These are phyloP conservation scores for Halesus radiatus DNA, from an alignment of 1,140 invertebrate genomes.

Conservation along the genomic window DNA sequence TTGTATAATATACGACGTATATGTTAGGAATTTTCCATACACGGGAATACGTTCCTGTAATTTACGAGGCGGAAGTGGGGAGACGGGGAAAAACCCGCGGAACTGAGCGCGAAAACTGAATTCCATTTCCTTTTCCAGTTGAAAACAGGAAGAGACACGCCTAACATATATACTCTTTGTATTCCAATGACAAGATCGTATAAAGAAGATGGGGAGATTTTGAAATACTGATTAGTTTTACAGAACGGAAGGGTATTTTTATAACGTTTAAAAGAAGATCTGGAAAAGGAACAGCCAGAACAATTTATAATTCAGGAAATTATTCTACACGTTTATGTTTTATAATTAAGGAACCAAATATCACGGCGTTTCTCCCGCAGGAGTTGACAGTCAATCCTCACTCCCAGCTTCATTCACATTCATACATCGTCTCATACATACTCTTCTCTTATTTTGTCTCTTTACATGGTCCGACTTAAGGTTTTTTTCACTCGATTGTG, in stretches of 20 bases:
- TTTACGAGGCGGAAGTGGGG: conserved; percentile 42
- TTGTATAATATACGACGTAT: background rate
- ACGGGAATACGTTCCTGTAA: conserved; percentile 38
- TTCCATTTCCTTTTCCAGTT: conserved; percentile 38
- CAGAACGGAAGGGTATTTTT: background rate
- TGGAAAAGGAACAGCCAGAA: too few relatives aligned
- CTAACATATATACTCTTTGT: conserved; percentile 2
- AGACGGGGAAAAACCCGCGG: conserved; percentile 33
- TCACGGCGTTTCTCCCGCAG: too few relatives aligned
- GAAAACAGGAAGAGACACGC: background rate
- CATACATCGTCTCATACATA: too few relatives aligned
- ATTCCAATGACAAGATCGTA: background rate
- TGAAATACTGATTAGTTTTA: background rate
- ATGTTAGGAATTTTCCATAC: conserved; percentile 28
- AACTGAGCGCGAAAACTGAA: conserved; percentile 44
- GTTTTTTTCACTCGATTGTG: too few relatives aligned
- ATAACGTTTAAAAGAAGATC: background rate
- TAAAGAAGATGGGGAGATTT: background rate
- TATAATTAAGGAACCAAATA: too few relatives aligned
- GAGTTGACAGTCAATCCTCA: too few relatives aligned
- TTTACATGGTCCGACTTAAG: too few relatives aligned
- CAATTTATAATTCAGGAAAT: too few relatives aligned
- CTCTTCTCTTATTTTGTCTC: too few relatives aligned
- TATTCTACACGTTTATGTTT: too few relatives aligned
- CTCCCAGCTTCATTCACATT: too few relatives aligned